Base-by-base conservation (phyloP, 2,888 invertebrate genomes). In the Lamellibrachia satsuma region DNA sequence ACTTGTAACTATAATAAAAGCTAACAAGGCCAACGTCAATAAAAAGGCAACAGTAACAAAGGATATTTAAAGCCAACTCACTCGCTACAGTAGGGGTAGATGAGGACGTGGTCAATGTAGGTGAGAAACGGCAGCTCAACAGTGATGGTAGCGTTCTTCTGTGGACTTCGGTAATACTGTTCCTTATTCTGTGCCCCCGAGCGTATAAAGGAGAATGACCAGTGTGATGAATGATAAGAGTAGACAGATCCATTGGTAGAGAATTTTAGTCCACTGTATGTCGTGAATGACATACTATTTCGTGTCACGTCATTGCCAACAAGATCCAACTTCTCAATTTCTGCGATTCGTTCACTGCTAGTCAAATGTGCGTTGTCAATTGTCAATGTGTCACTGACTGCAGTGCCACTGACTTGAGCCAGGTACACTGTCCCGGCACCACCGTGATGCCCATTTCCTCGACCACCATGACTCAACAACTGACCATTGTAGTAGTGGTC, bases 351-450 rank as follows among this genome's bases (percentile, higher is more conserved):
- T 90, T 94, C 93, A 92, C 94, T 94, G 22, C 92, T 91, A 0
- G 94, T 93, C 91, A 92, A 93, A 11, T 94, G 94, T 52, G 92
- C 92, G 93, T 95, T 95, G 93, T 95, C 95, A 4, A 93, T 93
- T 2, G 93, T 93, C 2, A 92, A 90, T 9, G 22, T 75, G 52
- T 90, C 2, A 51, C 7, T 52, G 75, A 75, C 75, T 2, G 75
- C 75, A 6, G 75, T 39, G n/a, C 51, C 57, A 8, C 51, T 60
- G 52, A 52, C 55, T 39, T 52, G 27, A 55, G 93, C 91, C 75
- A 75, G 22, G 93, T 94, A 95, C 52, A 95, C 91, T 22, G 95
- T 95, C 39, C 95, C 95, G 11, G 95, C 93, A 7, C 95, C 95
- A 8, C 94, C 95, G 93, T 94, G 93, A 51, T 94, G 94, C 60